These are phyloP conservation scores for Ichneumon xanthorius DNA, from an alignment of 2,888 invertebrate genomes.

Conservation along the genomic window DNA sequence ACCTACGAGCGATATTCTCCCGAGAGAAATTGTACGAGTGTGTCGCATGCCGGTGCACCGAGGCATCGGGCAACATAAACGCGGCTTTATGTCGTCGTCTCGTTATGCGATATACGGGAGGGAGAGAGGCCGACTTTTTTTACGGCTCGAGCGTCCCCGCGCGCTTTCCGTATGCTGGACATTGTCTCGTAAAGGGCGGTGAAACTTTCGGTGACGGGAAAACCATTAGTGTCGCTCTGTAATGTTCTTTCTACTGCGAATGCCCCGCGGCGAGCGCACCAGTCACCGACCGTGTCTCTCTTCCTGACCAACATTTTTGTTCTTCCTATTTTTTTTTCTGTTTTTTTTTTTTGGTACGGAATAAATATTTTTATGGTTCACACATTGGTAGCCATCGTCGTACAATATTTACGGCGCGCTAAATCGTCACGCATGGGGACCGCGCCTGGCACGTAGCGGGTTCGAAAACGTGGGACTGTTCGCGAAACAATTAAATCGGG, in stretches of 20 bases:
- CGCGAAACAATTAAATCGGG: background rate
- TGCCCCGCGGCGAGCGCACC: conserved; percentile 10
- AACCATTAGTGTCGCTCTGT: conserved; percentile 46
- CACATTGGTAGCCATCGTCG: background rate
- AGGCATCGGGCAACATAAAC: conserved; percentile 51
- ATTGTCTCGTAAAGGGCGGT: conserved; percentile 55
- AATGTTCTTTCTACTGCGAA: conserved; percentile 23
- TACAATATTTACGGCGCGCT: background rate
- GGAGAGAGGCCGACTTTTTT: conserved; percentile 54
- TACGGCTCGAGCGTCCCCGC: conserved; percentile 48
- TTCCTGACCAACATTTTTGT: background rate
- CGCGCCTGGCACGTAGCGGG: background rate
- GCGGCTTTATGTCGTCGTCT: conserved; percentile 60
- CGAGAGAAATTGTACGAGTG: conserved; percentile 39
- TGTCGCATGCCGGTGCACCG: conserved; percentile 35
- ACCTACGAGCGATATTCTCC: conserved; percentile 46
- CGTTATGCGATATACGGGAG: conserved; percentile 60
- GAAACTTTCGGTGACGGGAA: conserved; percentile 48
- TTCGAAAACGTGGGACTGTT: background rate
- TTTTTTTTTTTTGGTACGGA: background rate
- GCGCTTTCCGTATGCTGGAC: conserved; percentile 49
- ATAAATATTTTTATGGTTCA: background rate
- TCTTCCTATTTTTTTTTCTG: background rate
- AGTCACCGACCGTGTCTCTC: background rate
- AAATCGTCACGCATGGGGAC: background rate